These are phyloP conservation scores for Psephotus haematonotus DNA, from an alignment of 2,113 vertebrate species.

Conservation along the genomic window DNA sequence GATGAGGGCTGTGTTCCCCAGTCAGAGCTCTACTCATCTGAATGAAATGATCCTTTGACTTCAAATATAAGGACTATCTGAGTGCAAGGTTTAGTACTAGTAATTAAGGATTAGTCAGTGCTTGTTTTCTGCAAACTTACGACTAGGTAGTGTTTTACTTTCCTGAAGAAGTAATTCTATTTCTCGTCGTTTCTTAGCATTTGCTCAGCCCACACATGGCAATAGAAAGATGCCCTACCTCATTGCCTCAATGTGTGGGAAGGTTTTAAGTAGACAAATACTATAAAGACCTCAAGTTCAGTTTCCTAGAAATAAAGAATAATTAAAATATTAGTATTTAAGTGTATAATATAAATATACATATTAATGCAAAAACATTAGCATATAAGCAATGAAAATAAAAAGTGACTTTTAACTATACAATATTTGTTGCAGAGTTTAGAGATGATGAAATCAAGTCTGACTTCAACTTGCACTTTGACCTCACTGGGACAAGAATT, in stretches of 20 bases:
- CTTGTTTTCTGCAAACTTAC: background rate
- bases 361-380: background rate
- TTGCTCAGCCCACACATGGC: background rate
- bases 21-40: background rate
- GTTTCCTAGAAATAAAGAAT: background rate
- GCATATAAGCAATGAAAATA: background rate
- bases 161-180: background rate
- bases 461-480: background rate
- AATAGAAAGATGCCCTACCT: background rate
- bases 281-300: background rate
- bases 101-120: background rate
- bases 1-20: background rate
- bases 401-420: background rate
- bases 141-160: background rate
- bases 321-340: background rate
- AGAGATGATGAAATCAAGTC: background rate
- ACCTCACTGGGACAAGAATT: background rate
- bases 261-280: background rate
- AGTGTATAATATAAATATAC: background rate
- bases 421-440: background rate
- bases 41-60: background rate
- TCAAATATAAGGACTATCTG: background rate
- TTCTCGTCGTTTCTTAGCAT: background rate
- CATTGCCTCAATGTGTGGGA: background rate
- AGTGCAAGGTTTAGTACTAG: background rate